Evolutionary conservation across 1,140 invertebrate genomes (phyloP).

Genomic region (Lepidurus couesii): DNA sequence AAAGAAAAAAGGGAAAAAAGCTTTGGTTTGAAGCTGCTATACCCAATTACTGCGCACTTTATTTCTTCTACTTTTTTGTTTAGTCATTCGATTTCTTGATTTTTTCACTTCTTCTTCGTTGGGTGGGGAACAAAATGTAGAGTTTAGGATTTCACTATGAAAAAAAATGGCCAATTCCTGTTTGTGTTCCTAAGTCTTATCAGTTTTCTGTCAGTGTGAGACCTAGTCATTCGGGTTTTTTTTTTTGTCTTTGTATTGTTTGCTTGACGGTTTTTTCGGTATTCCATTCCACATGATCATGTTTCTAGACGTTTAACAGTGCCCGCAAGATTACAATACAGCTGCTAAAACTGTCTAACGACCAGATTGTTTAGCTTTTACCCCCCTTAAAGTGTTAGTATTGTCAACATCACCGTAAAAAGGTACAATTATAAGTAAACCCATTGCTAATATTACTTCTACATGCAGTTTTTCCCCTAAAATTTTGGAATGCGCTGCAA

Average conservation of each 20-base stretch:
- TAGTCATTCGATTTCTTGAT: no score
- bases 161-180: neutral
- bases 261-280: neutral
- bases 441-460: neutral
- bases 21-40: no score
- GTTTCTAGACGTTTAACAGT: neutral
- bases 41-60: no score
- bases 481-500: neutral
- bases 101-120: no score
- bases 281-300: conserved; percentile 22
- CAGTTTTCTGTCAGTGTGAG: neutral
- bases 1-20: neutral
- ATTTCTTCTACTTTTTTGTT: no score
- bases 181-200: neutral
- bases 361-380: neutral
- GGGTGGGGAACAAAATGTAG: no score
- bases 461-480: neutral
- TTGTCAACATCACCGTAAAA: neutral
- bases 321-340: conserved; percentile 21
- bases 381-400: neutral
- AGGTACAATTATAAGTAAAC: neutral
- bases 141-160: no score
- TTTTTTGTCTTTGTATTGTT: conserved; percentile 12
- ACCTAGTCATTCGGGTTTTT: conserved; percentile 11
- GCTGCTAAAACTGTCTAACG: neutral